A percentile compares a stretch with the other conserved stretches of the same genome.
Conservation (phyloP, 1,140 invertebrate species). For the Rhynchophorus ferrugineus region DNA sequence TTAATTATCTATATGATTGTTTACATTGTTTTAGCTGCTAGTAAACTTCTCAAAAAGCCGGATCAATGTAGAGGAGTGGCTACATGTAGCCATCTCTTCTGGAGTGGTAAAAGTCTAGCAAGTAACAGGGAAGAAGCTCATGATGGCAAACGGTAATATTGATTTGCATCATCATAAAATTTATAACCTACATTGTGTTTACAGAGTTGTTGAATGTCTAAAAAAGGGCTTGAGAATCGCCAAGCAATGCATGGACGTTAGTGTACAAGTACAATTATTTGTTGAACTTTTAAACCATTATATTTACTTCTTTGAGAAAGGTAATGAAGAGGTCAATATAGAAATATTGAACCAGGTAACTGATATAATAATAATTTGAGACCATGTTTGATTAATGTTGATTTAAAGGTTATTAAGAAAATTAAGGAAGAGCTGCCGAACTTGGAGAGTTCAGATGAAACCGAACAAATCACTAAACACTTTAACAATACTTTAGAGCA, state of each 20-base stretch:
- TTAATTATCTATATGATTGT: background rate
- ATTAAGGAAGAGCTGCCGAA: conserved; percentile 88
- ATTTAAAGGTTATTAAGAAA: conserved; percentile 75
- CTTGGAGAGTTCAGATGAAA: conserved; percentile 88
- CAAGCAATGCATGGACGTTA: conserved; percentile 95
- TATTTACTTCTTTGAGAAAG: conserved; percentile 89
- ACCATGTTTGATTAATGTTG: background rate
- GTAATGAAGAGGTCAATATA: conserved; percentile 66
- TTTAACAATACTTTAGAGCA: conserved; percentile 84
- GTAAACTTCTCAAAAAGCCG: conserved; percentile 94
- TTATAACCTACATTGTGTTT: background rate
- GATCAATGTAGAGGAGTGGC: conserved; percentile 92
- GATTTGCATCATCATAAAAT: too few relatives aligned
- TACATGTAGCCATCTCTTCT: conserved; percentile 91
- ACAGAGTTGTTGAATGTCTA: conserved; percentile 80
- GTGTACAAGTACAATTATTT: conserved; percentile 91
- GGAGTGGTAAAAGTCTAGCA: conserved; percentile 77
- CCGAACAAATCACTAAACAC: conserved; percentile 92
- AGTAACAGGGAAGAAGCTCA: conserved; percentile 69
- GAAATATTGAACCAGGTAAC: conserved; percentile 21
- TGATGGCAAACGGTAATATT: conserved; percentile 60
- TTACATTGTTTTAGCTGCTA: conserved; percentile 62
- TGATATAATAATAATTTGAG: background rate
- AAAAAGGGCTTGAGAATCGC: conserved; percentile 93
- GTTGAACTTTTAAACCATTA: conserved; percentile 93